Evolutionary conservation across 2,888 invertebrate genomes (phyloP).

Genomic region (Platycheirus albimanus): DNA sequence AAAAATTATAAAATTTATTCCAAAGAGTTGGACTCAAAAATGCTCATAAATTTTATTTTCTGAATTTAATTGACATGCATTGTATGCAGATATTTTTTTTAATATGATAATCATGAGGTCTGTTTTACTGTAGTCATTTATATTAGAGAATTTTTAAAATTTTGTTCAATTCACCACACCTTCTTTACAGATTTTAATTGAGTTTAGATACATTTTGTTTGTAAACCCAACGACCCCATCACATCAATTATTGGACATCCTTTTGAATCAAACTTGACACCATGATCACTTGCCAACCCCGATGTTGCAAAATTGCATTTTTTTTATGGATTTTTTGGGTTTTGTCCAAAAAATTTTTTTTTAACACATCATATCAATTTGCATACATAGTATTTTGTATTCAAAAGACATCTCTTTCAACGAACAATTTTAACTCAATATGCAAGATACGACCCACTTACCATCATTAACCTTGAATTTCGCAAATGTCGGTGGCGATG

Average conservation of each 20-base stretch:
- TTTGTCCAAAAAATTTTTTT: slow-evolving; percentile 9
- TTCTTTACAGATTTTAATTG: no score
- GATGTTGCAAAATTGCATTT: not conserved
- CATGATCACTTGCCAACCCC: not conserved
- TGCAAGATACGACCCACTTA: slow-evolving; percentile 15
- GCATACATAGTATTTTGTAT: not conserved
- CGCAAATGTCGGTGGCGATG: not conserved
- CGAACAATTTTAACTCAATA: slow-evolving; percentile 1
- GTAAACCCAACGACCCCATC: no score
- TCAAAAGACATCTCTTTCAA: not conserved
- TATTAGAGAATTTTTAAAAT: no score
- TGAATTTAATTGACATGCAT: no score
- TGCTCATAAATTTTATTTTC: no score
- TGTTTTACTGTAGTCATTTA: no score
- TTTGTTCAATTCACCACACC: no score
- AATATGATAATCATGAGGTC: no score
- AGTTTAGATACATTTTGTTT: no score
- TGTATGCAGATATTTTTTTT: no score
- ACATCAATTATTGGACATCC: not conserved
- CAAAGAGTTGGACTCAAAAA: no score
- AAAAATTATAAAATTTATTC: no score
- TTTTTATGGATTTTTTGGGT: slow-evolving; percentile 1
- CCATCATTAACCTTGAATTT: slow-evolving; percentile 8
- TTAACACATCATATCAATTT: slow-evolving; percentile 3
- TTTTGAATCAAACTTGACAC: slow-evolving; percentile 12